Base-by-base conservation (phyloP, 2,113 vertebrate species). In the Bubo bubo region DNA sequence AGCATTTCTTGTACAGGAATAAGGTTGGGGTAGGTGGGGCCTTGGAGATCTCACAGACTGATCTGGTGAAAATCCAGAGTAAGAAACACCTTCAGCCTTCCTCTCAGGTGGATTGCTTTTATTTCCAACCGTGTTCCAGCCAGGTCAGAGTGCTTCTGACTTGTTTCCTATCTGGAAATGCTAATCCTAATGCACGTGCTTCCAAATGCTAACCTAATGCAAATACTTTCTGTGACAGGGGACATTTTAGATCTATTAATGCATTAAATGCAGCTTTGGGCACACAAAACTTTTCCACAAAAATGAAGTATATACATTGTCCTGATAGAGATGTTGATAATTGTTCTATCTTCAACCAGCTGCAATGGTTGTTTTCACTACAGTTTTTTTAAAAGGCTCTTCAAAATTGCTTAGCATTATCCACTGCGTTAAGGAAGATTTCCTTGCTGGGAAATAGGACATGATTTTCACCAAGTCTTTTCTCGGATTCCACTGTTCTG, bases 371-470 rank as follows among this genome's bases (percentile, higher is more conserved):
- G 41, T 47, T 87, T 91, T 53, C 45, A 62, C 43, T 68, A 59
- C 28, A 39, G 35, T 27, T 94, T 94, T 87, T 76, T 49, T 64
- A 90, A 87, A 80, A 71, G 22, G 23, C 68, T 83, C 56, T 60
- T 83, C 70, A 75, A 66, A 92, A 87, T 80, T 55, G 39, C 49
- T 81, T 75, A 76, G 70, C 52, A n/a, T 76, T 88, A 70, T 60
- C 81, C 62, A 86, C 27, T 37, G 79, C 0, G 6, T 79, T 89
- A 95, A 81, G 74, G 24, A 95, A 90, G 21, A 91, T 91, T 91
- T 94, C 55, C 84, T 95, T 96, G 89, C 94, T 93, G 94, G 96
- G 97, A 96, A 97, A 93, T 58, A 95, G 91, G 71, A 96, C 94
- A 83, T 39, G 66, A 85, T 96, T 95, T 94, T 93, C 77, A 97